phyloP scores from a whole-genome alignment of 1,140 invertebrate genomes.

The Drosophila lowei region DNA sequence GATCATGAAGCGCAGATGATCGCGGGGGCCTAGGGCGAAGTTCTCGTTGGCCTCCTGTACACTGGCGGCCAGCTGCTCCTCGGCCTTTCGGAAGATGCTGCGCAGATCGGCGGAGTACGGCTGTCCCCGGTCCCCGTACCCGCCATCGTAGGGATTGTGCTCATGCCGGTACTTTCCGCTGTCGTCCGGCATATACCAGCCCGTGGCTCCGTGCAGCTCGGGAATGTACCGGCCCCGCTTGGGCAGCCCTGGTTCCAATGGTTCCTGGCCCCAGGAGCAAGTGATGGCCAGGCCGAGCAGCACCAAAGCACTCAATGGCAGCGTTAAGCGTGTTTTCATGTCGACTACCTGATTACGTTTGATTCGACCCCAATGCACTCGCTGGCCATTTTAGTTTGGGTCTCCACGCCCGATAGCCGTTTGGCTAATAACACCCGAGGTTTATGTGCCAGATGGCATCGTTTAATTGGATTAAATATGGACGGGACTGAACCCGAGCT shows the following conservation, averaged over 20 bases:
- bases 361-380: slow-evolving; percentile 34
- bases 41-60: slow-evolving; percentile 32
- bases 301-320: slow-evolving; percentile 6
- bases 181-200: slow-evolving; percentile 69
- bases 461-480: slow-evolving; percentile 57
- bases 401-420: slow-evolving; percentile 3
- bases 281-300: slow-evolving; percentile 19
- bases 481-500: slow-evolving; percentile 21
- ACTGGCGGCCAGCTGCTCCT: slow-evolving; percentile 46
- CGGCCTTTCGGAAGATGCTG: slow-evolving; percentile 47
- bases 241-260: neutral
- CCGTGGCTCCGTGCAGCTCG: slow-evolving; percentile 54
- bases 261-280: slow-evolving; percentile 6
- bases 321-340: slow-evolving; percentile 58
- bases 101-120: slow-evolving; percentile 59
- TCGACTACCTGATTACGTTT: slow-evolving; percentile 51
- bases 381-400: slow-evolving; percentile 64
- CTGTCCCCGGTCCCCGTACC: slow-evolving; percentile 72
- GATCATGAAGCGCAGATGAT: slow-evolving; percentile 77
- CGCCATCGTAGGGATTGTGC: slow-evolving; percentile 73
- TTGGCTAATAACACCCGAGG: slow-evolving; percentile 42
- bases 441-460: slow-evolving; percentile 58
- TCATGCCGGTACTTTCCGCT: slow-evolving; percentile 77
- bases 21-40: slow-evolving; percentile 59
- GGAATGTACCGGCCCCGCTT: slow-evolving; percentile 62